Conservation (phyloP, 2,888 invertebrate genomes). For the Drosophila pseudotakahashii region DNA sequence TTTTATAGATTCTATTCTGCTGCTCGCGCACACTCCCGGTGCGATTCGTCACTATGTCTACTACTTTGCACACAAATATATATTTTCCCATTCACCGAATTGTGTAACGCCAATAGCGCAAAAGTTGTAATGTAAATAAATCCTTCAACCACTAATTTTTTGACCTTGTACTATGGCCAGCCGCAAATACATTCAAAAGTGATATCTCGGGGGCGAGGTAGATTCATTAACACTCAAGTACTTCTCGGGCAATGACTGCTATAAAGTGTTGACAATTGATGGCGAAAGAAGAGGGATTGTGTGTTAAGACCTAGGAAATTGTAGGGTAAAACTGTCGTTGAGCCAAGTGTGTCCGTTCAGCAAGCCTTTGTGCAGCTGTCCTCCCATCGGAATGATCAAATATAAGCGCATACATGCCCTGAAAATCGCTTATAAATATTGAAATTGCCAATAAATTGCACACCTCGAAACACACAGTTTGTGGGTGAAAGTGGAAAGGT, state of each 20-base stretch:
- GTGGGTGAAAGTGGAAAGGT: neutral
- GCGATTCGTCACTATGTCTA: too few relatives aligned
- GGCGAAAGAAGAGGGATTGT: conserved; percentile 10
- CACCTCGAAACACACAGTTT: conserved; percentile 12
- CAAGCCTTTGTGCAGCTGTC: conserved; percentile 25
- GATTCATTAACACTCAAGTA: conserved; percentile 4
- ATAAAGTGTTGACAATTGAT: conserved; percentile 31
- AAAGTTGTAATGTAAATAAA: neutral
- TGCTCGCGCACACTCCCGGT: too few relatives aligned
- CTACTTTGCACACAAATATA: too few relatives aligned
- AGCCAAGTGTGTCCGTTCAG: conserved; percentile 21
- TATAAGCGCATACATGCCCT: conserved; percentile 34
- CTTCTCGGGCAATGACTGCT: conserved; percentile 12
- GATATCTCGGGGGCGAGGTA: conserved; percentile 19
- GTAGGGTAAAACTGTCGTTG: conserved; percentile 5
- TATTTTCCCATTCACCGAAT: too few relatives aligned
- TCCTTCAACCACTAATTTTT: neutral
- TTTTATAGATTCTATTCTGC: too few relatives aligned
- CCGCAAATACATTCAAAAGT: neutral
- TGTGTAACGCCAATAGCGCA: too few relatives aligned
- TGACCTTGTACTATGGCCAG: neutral
- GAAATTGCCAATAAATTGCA: conserved; percentile 67
- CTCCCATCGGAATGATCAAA: conserved; percentile 24
- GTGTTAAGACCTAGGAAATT: conserved; percentile 14
- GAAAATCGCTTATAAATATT: conserved; percentile 63